A percentile compares a stretch with the other conserved stretches of the same genome.
phyloP scores from a whole-genome alignment of 2,888 invertebrate species.

The Himalopsyche anomala region DNA sequence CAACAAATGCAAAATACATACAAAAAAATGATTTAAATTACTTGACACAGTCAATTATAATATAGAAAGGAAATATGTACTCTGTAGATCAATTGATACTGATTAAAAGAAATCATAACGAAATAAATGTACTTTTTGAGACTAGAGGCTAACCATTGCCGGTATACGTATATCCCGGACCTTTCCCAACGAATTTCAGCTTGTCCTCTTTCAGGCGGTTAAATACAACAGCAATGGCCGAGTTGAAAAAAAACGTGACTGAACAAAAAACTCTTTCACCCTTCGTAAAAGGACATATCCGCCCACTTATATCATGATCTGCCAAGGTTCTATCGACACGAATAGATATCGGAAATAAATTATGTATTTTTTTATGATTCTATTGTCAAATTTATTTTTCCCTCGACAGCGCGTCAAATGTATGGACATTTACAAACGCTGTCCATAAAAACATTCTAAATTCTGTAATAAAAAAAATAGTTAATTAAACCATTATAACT shows the following conservation, averaged over 20 bases:
- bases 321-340: no score
- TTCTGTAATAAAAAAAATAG: no score
- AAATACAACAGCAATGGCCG: neutral
- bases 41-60: no score
- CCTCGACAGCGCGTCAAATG: no score
- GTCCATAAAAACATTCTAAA: no score
- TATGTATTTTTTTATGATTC: neutral
- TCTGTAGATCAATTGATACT: no score
- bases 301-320: neutral
- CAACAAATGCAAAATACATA: no score
- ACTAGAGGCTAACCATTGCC: neutral
- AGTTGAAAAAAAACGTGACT: neutral
- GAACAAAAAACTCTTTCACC: slow-evolving; percentile 1
- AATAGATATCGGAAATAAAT: neutral
- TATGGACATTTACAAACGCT: no score
- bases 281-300: neutral
- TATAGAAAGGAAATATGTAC: no score
- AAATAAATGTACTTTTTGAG: neutral
- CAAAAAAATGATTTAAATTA: no score
- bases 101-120: neutral
- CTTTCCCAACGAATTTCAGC: neutral
- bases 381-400: no score
- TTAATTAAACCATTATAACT: no score
- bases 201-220: neutral
- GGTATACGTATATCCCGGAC: neutral